These are phyloP conservation scores for Rhabdornis inornatus DNA, from an alignment of 2,113 vertebrate species.

Conservation along the genomic window DNA sequence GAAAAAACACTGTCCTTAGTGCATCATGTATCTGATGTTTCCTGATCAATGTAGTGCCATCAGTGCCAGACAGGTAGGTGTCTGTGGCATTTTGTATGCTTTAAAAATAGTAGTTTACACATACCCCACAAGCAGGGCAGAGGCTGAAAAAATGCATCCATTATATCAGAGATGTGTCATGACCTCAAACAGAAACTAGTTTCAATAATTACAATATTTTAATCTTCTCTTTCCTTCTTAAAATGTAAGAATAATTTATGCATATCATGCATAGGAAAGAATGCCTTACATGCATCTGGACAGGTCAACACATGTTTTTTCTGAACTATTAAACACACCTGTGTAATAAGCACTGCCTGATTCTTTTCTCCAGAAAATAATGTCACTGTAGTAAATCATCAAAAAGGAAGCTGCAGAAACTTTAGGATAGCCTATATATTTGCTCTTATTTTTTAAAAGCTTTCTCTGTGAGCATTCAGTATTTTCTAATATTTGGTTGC, in stretches of 20 bases:
- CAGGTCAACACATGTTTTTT: background rate
- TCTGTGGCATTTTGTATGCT: background rate
- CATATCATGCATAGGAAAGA: background rate
- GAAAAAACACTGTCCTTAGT: background rate
- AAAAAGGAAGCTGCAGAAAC: background rate
- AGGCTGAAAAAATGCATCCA: background rate
- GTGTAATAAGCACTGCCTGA: background rate
- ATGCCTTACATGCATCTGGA: background rate
- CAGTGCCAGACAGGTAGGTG: background rate
- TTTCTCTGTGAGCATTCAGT: background rate
- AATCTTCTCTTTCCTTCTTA: background rate
- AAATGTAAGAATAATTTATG: background rate
- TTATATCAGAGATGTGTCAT: background rate
- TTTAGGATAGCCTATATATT: background rate
- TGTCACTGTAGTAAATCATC: background rate
- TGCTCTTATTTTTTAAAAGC: background rate
- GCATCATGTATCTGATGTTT: background rate
- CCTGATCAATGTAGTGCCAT: background rate
- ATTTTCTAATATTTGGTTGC: background rate
- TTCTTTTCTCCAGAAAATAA: background rate
- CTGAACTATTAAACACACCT: background rate
- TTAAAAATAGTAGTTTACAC: background rate
- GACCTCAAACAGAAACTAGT: background rate
- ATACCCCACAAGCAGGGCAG: background rate
- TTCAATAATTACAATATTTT: background rate